These are phyloP conservation scores for Agrotis segetum DNA, from an alignment of 2,888 invertebrate species.

Conservation along the genomic window DNA sequence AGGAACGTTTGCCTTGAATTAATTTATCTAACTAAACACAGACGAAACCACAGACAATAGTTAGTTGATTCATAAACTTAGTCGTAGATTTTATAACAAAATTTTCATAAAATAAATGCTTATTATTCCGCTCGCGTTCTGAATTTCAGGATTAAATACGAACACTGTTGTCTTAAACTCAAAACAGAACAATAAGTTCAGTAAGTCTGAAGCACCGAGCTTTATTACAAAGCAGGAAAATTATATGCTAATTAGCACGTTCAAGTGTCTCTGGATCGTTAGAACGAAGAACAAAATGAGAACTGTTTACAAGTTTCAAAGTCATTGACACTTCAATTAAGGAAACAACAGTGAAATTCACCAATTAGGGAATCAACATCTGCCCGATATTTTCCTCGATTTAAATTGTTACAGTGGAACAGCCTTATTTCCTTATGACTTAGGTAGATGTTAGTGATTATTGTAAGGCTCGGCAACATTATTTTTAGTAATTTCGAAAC, in stretches of 20 bases:
- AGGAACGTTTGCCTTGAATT: background rate
- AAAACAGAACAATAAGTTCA: slow-evolving; percentile 11
- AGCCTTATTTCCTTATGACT: background rate
- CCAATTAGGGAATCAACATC: slow-evolving; percentile 7
- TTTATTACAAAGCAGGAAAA: slow-evolving; percentile 27
- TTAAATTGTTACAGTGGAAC: background rate
- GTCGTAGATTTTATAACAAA: background rate
- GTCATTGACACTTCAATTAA: background rate
- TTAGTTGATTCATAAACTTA: background rate
- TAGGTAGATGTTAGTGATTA: background rate
- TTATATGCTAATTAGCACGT: background rate
- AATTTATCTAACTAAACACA: background rate
- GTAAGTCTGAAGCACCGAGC: slow-evolving; percentile 19
- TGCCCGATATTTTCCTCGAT: background rate
- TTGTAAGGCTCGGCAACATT: no score
- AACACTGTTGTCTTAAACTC: slow-evolving; percentile 7
- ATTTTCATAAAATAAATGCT: background rate
- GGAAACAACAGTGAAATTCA: background rate
- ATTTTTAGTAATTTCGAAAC: no score
- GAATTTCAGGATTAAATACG: background rate
- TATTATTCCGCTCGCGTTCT: slow-evolving; percentile 3
- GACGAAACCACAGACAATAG: background rate
- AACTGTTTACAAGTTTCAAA: background rate
- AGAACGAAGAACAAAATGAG: background rate
- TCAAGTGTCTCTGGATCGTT: slow-evolving; percentile 6